Evolutionary conservation across 1,140 invertebrate species (phyloP), one percentile per base, ranked within the genome.

Genomic region (Neodiprion virginianus): DNA sequence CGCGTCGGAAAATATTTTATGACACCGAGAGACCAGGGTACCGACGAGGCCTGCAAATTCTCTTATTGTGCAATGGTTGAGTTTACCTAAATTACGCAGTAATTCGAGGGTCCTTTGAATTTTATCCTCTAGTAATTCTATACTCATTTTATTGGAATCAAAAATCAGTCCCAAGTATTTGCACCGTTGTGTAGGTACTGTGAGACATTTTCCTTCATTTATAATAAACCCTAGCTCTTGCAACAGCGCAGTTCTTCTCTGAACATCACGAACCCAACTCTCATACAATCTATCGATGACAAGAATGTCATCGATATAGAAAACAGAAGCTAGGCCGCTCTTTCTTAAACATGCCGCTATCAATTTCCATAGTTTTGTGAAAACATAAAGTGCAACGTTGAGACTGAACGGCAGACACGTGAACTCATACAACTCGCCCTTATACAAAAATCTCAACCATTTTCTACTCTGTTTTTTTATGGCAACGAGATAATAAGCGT

Each of bases 351-450:
- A 67, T 4, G 49, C 10, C 8, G 77, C 49, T 49, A 81, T 67
- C 9, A 76, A 75, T 49, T 79, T 80, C 72, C 80, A 76, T 8
- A 83, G 3, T 72, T 83, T 83, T 9, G 79, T 80, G n/a, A 61
- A 61, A 61, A 61, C 53, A 17, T 61, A 61, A 5, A 8, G 53
- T 61, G 53, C 53, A 12, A 17, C n/a, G n/a, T 12, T 71, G 21
- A 82, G 65, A 0, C 81, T 77, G 69, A 81, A 81, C 8, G 79
- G 81, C n/a, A 82, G 49, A 77, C 77, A 79, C 8, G 50, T 76
- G 74, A 78, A 81, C 69, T 81, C 48, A 76, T 50, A 81, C 72
- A 78, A 74, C 48, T 71, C 48, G 7, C 65, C 66, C 49, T 77
- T 72, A 73, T 66, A 79, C 12, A 14, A 21, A 74, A 82, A 79